Conservation (phyloP, 2,888 invertebrate species). For the Anorthoa munda region DNA sequence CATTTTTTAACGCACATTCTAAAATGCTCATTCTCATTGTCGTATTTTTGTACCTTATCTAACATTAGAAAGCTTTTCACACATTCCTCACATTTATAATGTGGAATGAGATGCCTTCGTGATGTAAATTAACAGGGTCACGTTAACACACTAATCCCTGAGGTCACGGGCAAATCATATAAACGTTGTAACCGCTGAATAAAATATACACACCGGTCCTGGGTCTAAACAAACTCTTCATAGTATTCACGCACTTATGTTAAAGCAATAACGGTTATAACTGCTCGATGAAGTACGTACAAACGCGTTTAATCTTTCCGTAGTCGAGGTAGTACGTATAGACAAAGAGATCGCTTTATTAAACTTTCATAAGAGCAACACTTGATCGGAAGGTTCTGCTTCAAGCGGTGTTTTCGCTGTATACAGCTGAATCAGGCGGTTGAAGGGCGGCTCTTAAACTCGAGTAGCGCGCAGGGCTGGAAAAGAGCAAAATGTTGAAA, state of each 20-base stretch:
- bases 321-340: slow-evolving; percentile 39
- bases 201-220: slow-evolving; percentile 50
- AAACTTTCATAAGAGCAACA: slow-evolving; percentile 75
- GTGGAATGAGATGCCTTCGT: slow-evolving; percentile 11
- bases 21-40: neutral
- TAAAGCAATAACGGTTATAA: slow-evolving; percentile 38
- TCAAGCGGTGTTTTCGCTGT: slow-evolving; percentile 77
- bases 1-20: neutral
- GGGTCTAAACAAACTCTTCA: slow-evolving; percentile 24
- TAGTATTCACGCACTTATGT: slow-evolving; percentile 39
- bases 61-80: slow-evolving; percentile 3
- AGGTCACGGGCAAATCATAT: slow-evolving; percentile 54
- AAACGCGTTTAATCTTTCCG: slow-evolving; percentile 57
- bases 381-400: slow-evolving; percentile 70
- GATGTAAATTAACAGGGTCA: slow-evolving; percentile 37
- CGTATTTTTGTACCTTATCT: neutral
- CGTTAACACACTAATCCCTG: slow-evolving; percentile 48
- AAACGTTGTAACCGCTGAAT: slow-evolving; percentile 60
- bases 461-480: slow-evolving; percentile 53
- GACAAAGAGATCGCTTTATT: slow-evolving; percentile 73
- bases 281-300: slow-evolving; percentile 33
- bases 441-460: slow-evolving; percentile 68
- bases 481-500: slow-evolving; percentile 64
- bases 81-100: slow-evolving; percentile 10
- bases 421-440: slow-evolving; percentile 76